These are phyloP conservation scores for Gavia stellata DNA, from an alignment of 2,113 vertebrate genomes.

Conservation along the genomic window DNA sequence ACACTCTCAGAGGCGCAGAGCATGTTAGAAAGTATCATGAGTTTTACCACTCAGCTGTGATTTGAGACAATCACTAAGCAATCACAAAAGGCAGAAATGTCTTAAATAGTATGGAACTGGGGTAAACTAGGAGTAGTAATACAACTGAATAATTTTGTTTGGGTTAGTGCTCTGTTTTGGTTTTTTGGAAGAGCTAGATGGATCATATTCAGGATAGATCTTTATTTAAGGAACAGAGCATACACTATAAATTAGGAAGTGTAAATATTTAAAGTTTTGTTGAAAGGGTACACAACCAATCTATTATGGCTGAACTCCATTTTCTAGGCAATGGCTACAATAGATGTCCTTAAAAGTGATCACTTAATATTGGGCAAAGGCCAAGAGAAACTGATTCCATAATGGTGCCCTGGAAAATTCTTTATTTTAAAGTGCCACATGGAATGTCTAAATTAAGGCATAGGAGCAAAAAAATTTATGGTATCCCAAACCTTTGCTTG, in stretches of 20 bases:
- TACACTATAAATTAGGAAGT: constrained; percentile 3
- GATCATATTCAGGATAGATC: background rate
- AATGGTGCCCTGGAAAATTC: background rate
- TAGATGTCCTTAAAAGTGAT: background rate
- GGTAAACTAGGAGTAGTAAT: background rate
- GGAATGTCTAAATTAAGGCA: constrained; percentile 14
- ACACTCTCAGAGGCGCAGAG: background rate
- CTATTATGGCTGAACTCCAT: background rate
- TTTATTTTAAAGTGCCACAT: background rate
- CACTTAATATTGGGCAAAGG: background rate
- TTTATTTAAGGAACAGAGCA: constrained; percentile 19
- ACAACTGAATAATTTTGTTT: background rate
- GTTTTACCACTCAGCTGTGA: background rate
- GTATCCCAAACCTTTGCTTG: background rate
- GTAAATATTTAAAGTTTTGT: constrained; percentile 33
- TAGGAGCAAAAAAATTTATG: background rate
- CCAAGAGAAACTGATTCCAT: background rate
- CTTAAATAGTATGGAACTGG: background rate
- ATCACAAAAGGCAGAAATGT: background rate
- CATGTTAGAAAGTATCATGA: background rate
- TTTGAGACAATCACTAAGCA: background rate
- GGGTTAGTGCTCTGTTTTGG: background rate
- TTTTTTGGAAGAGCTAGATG: background rate
- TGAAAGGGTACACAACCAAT: background rate
- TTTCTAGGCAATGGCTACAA: background rate